Evolutionary conservation across 2,113 vertebrate species (phyloP).

Genomic region (Sinosuthora webbiana): DNA sequence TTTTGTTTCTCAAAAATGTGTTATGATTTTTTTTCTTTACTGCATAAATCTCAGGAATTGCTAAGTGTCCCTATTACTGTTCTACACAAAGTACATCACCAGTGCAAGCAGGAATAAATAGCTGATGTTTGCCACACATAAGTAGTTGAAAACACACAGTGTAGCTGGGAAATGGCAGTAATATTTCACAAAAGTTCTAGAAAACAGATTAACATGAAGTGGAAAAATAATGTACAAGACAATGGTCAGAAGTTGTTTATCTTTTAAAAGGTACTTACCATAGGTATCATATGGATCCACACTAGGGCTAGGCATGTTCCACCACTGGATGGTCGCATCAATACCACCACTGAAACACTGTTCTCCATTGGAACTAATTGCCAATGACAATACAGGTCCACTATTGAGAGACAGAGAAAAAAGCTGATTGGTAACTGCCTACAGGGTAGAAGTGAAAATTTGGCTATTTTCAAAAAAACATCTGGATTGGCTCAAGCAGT

Average conservation of each 20-base stretch:
- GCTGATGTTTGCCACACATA: background rate
- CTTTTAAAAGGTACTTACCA: conserved; percentile 71
- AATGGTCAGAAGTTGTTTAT: background rate
- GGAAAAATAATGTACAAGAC: background rate
- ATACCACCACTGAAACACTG: conserved; percentile 97
- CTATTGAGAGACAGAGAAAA: conserved; percentile 66
- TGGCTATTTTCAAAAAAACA: background rate
- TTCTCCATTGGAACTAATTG: conserved; percentile 90
- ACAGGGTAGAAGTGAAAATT: background rate
- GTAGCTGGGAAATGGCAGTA: background rate
- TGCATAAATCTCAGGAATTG: background rate
- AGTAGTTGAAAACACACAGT: background rate
- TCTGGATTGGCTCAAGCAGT: background rate
- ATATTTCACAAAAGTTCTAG: background rate
- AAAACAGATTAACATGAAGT: background rate
- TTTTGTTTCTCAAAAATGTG: background rate
- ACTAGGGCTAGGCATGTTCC: conserved; percentile 95
- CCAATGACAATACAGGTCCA: conserved; percentile 92
- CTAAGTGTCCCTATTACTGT: background rate
- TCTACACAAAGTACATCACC: background rate
- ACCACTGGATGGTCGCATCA: conserved; percentile 96
- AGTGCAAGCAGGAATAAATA: background rate
- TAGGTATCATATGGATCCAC: conserved; percentile 98
- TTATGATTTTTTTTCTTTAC: background rate
- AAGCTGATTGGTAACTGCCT: background rate